These are phyloP conservation scores for Sigmodon hispidus DNA, from an alignment of 2,113 vertebrate genomes.

Conservation along the genomic window DNA sequence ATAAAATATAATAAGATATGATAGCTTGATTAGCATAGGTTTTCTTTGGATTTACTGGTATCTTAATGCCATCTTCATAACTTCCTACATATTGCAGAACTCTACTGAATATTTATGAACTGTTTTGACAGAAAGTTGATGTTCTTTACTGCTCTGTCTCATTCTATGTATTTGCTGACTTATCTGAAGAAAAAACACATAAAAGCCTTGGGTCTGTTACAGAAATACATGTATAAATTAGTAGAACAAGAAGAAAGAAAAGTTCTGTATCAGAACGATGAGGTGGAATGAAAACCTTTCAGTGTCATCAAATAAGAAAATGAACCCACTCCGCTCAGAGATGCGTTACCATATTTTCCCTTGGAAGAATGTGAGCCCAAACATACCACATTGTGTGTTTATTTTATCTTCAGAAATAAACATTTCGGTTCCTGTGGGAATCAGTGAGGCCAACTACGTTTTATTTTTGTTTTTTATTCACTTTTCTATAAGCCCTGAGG, in stretches of 20 bases:
- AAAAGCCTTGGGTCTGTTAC: slow-evolving; percentile 77
- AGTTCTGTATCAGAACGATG: slow-evolving; percentile 49
- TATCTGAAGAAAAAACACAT: slow-evolving; percentile 78
- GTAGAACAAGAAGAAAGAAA: slow-evolving; percentile 78
- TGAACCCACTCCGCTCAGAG: slow-evolving; percentile 57
- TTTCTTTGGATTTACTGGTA: slow-evolving; percentile 79
- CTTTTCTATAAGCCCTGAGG: slow-evolving; percentile 30
- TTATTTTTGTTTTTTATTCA: slow-evolving; percentile 23
- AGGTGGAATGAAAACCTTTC: slow-evolving; percentile 73
- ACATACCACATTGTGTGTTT: slow-evolving; percentile 48
- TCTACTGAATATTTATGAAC: slow-evolving; percentile 82
- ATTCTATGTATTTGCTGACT: slow-evolving; percentile 80
- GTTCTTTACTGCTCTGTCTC: slow-evolving; percentile 77
- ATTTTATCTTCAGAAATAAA: slow-evolving; percentile 73
- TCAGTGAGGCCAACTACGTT: slow-evolving; percentile 19
- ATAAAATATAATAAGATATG: slow-evolving; percentile 75
- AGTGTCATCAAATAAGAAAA: slow-evolving; percentile 73
- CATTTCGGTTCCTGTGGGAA: slow-evolving; percentile 63
- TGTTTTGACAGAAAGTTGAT: slow-evolving; percentile 81
- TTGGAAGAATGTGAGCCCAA: slow-evolving; percentile 64
- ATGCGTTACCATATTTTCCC: slow-evolving; percentile 55
- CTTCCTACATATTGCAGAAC: slow-evolving; percentile 74
- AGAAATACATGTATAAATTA: slow-evolving; percentile 77
- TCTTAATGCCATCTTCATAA: slow-evolving; percentile 80
- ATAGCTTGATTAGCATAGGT: slow-evolving; percentile 75